These are phyloP conservation scores for Epistrophella euchroma DNA, from an alignment of 2,888 invertebrate genomes.

Conservation along the genomic window DNA sequence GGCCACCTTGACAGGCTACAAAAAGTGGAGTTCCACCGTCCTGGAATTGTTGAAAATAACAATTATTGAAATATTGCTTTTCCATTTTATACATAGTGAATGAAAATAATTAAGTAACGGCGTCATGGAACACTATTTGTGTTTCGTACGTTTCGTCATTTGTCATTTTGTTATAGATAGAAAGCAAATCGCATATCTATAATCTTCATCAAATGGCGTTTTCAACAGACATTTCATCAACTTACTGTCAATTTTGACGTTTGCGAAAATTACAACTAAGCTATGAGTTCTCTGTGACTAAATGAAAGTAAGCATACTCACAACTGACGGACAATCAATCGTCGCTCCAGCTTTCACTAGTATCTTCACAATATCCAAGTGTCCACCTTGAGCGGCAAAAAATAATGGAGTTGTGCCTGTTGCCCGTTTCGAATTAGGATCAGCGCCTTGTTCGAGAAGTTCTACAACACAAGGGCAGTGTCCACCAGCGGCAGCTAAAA, in stretches of 20 bases:
- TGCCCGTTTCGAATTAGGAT: constrained; percentile 93
- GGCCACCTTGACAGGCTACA: constrained; percentile 95
- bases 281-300: too few relatives aligned
- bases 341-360: constrained; percentile 91
- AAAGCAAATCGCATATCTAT: too few relatives aligned
- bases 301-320: constrained; percentile 83
- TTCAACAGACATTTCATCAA: too few relatives aligned
- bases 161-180: too few relatives aligned
- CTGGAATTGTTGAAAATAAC: constrained; percentile 84
- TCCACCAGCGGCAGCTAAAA: constrained; percentile 95
- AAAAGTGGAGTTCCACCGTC: constrained; percentile 98
- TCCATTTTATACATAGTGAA: not conserved
- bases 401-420: constrained; percentile 97
- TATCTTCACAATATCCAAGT: constrained; percentile 91
- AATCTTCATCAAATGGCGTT: too few relatives aligned
- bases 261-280: too few relatives aligned
- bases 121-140: too few relatives aligned
- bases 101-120: not conserved
- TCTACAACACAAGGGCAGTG: constrained; percentile 94
- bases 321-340: constrained; percentile 91
- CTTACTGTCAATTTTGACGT: too few relatives aligned
- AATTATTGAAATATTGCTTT: not conserved
- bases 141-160: too few relatives aligned
- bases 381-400: constrained; percentile 97
- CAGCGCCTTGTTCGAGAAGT: constrained; percentile 95